Evolutionary conservation across 2,113 vertebrate species (phyloP).

Genomic region (Acanthochromis polyacanthus): DNA sequence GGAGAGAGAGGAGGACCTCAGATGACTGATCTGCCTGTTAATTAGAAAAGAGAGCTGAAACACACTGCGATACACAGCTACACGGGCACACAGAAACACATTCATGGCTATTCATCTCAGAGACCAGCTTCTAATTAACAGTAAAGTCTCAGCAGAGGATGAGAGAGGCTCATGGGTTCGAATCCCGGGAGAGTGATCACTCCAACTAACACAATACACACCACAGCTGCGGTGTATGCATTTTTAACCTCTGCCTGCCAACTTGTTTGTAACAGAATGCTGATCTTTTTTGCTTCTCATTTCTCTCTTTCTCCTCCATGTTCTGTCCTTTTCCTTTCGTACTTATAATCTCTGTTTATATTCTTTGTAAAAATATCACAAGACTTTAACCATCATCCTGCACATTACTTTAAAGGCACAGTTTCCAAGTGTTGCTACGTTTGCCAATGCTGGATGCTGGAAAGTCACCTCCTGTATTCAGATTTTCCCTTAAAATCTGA

Average conservation of each 20-base stretch:
- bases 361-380: slow-evolving; percentile 9
- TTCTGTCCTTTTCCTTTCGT: background rate
- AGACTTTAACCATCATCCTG: slow-evolving; percentile 8
- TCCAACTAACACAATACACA: slow-evolving; percentile 63
- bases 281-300: background rate
- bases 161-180: slow-evolving; percentile 71
- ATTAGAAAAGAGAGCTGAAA: slow-evolving; percentile 77
- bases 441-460: too few species aligned
- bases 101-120: slow-evolving; percentile 72
- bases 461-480: background rate
- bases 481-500: background rate
- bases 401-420: background rate
- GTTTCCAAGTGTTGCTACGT: background rate
- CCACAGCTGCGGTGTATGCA: slow-evolving; percentile 20
- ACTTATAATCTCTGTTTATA: background rate
- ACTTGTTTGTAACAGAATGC: slow-evolving; percentile 12
- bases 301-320: background rate
- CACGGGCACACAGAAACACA: slow-evolving; percentile 65
- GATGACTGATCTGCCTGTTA: slow-evolving; percentile 80
- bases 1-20: slow-evolving; percentile 50
- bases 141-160: slow-evolving; percentile 76
- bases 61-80: slow-evolving; percentile 62
- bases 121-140: slow-evolving; percentile 81
- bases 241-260: slow-evolving; percentile 53
- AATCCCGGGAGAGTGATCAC: slow-evolving; percentile 73